A percentile compares a stretch with the other conserved stretches of the same genome.
phyloP scores from a whole-genome alignment of 2,888 invertebrate species.

The Scaptomyza flava region DNA sequence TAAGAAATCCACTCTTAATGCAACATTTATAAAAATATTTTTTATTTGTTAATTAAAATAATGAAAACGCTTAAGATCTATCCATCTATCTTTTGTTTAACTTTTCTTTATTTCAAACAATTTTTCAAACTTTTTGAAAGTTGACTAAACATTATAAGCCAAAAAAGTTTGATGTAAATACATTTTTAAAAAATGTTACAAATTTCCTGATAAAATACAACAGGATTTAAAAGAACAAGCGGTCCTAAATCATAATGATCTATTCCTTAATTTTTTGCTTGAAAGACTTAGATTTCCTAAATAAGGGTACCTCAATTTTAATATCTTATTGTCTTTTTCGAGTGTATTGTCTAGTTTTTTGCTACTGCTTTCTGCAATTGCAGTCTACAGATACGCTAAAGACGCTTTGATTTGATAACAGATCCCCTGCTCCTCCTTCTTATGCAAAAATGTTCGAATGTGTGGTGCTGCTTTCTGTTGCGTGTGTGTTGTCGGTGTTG shows the following conservation, averaged over 20 bases:
- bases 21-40: background rate
- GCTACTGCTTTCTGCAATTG: conserved; percentile 17
- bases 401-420: conserved; percentile 73
- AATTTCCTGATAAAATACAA: too few species aligned
- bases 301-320: background rate
- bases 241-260: too few species aligned
- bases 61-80: too few species aligned
- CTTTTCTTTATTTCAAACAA: too few species aligned
- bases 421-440: conserved; percentile 13
- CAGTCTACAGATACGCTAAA: conserved; percentile 31
- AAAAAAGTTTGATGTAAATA: too few species aligned
- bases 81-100: too few species aligned
- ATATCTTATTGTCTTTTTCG: background rate
- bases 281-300: background rate
- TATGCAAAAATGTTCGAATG: conserved; percentile 4
- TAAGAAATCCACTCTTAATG: background rate
- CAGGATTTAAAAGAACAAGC: too few species aligned
- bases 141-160: too few species aligned
- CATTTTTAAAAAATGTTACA: too few species aligned
- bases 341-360: conserved; percentile 12
- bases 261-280: background rate
- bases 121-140: too few species aligned
- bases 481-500: conserved; percentile 44
- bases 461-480: conserved; percentile 22
- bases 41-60: too few species aligned